Conservation (phyloP, 2,797 vertebrate genomes). For the Sebastes kiyomatsui region DNA sequence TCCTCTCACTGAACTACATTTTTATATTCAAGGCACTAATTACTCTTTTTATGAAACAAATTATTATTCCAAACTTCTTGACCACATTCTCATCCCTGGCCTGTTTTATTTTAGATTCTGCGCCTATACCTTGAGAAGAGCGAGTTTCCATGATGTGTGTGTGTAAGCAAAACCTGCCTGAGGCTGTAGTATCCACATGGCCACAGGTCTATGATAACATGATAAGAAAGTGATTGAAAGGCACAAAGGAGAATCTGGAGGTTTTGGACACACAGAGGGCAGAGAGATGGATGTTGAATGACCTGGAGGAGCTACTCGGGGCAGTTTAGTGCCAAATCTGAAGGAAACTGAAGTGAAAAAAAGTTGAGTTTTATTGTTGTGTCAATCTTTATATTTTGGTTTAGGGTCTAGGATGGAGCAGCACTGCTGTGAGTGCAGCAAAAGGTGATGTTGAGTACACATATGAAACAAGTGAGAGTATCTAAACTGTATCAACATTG, state of each 20-base stretch:
- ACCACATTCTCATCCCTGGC: not conserved
- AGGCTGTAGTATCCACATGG: not conserved
- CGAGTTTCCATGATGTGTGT: not conserved
- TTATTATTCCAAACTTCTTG: not conserved
- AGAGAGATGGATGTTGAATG: not conserved
- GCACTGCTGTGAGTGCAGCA: not conserved
- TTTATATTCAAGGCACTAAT: not conserved
- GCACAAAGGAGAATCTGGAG: not conserved
- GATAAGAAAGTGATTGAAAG: slow-evolving; percentile 30
- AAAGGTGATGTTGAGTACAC: not conserved
- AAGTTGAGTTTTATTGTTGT: not conserved
- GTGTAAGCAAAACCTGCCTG: not conserved
- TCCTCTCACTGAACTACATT: not conserved
- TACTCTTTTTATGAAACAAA: not conserved
- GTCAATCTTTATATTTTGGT: not conserved
- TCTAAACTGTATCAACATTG: not conserved
- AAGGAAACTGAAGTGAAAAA: not conserved
- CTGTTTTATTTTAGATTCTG: not conserved
- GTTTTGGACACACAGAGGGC: not conserved
- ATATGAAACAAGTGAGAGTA: not conserved
- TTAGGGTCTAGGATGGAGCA: not conserved
- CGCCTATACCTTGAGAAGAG: not conserved
- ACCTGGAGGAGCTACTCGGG: not conserved
- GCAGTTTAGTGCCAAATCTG: not conserved
- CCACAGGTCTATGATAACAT: slow-evolving; percentile 26